Conservation (phyloP, 2,113 vertebrate genomes). For the Hystrix cristata region DNA sequence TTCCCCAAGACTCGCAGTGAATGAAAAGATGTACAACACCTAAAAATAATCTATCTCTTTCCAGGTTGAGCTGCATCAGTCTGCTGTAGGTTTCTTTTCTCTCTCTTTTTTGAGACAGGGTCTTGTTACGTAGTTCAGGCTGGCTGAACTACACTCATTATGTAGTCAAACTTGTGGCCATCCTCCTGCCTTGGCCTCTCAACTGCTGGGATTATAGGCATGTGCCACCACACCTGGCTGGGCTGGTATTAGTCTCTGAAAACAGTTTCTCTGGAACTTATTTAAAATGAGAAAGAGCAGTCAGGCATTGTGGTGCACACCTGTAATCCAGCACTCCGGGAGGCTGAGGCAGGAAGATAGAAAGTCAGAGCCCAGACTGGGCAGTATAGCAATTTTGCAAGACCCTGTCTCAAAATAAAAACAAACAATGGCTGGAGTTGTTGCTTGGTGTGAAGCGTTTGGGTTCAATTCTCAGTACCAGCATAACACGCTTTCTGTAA, state of each 20-base stretch:
- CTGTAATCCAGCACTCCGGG: background rate
- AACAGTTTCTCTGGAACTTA: background rate
- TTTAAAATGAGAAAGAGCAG: background rate
- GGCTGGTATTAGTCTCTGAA: background rate
- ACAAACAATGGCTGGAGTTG: background rate
- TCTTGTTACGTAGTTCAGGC: background rate
- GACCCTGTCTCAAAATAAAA: background rate
- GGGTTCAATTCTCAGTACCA: background rate
- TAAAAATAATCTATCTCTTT: background rate
- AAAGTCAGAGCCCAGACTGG: background rate
- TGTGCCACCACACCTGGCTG: background rate
- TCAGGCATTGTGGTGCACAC: background rate
- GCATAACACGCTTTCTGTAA: background rate
- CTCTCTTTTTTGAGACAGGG: background rate
- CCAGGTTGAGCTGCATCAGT: background rate
- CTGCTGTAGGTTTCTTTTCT: background rate
- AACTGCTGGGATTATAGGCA: background rate
- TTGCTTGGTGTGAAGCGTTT: background rate
- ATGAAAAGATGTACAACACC: background rate
- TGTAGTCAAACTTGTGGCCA: background rate
- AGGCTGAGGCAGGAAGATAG: background rate
- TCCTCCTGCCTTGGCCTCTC: background rate
- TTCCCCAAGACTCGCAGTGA: background rate
- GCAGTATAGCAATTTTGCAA: background rate
- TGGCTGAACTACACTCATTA: background rate